Evolutionary conservation across 1,140 invertebrate species (phyloP), one percentile per base, ranked within the genome.

Genomic region (Zeugodacus cucurbitae): DNA sequence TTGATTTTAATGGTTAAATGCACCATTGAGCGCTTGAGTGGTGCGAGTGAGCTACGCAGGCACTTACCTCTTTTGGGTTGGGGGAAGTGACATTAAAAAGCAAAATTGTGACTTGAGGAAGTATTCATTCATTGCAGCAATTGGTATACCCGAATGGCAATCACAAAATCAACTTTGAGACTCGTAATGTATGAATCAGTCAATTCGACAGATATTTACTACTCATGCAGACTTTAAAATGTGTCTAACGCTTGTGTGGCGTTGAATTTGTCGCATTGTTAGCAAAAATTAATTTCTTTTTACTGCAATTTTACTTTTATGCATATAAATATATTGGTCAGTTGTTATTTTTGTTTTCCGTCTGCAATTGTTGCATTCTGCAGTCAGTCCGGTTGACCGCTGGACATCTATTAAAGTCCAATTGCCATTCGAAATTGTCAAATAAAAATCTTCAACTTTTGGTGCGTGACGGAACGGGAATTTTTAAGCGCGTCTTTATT

Each of bases 1-100:
- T 92, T 92, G 91, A 92, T 92, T 92, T 92, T 92, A 92, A 92
- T 92, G 91, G 90, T 91, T 90, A 91, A 91, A 91, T 91, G 91
- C 91, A 91, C 91, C 91, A 92, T 92, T 92, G 91, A 88, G 90
- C 89, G 89, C 89, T 90, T 87, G 88, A 91, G 91, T 89, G 86
- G 4, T 86, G 34, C 54, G 44, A 86, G 85, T 2, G n/a, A 54
- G 11, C 4, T 32, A 26, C 54, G 41, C 26, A 32, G 48, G 14
- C n/a, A 6, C 17, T 34, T 5, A 4, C 3, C 7, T 14, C 17
- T 20, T 17, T 37, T 3, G 8, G 70, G 74, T 34, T 34, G 11
- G 37, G n/a, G 41, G 11, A 26, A 82, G 37, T 62, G 58, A 62
- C 5, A 62, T 2, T 62, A 62, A 62, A 82, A 54, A 44, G n/a